Conservation (phyloP, 2,113 vertebrate species). For the Bufo bufo region DNA sequence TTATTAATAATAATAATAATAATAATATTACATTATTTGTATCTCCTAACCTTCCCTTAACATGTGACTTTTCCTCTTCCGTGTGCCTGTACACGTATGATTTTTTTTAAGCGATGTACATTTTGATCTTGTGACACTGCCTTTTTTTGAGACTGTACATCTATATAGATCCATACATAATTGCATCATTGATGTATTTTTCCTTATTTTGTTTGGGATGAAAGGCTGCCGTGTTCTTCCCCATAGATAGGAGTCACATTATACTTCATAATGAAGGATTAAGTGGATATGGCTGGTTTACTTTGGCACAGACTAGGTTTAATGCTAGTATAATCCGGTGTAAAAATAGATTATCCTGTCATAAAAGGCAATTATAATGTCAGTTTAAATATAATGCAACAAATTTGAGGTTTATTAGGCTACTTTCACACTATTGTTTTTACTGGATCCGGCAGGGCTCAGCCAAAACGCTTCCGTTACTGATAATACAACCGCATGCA, state of each 20-base stretch:
- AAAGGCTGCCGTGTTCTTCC: not conserved
- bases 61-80: not conserved
- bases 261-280: not conserved
- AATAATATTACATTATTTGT: too few species aligned
- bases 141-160: too few species aligned
- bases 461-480: too few species aligned
- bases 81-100: not conserved
- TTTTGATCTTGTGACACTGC: not conserved
- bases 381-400: not conserved
- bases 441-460: too few species aligned
- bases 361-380: not conserved
- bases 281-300: not conserved
- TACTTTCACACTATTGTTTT: too few species aligned
- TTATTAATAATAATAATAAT: too few species aligned
- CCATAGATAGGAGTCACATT: not conserved
- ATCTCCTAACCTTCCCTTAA: too few species aligned
- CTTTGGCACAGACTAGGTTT: not conserved
- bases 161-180: not conserved
- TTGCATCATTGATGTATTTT: not conserved
- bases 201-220: not conserved
- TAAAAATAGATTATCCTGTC: not conserved
- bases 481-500: too few species aligned
- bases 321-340: not conserved
- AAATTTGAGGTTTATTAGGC: not conserved
- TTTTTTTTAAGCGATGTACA: not conserved